Evolutionary conservation across 2,797 vertebrate species (phyloP), one percentile per base, ranked within the genome.

Genomic region (Alcedo atthis): DNA sequence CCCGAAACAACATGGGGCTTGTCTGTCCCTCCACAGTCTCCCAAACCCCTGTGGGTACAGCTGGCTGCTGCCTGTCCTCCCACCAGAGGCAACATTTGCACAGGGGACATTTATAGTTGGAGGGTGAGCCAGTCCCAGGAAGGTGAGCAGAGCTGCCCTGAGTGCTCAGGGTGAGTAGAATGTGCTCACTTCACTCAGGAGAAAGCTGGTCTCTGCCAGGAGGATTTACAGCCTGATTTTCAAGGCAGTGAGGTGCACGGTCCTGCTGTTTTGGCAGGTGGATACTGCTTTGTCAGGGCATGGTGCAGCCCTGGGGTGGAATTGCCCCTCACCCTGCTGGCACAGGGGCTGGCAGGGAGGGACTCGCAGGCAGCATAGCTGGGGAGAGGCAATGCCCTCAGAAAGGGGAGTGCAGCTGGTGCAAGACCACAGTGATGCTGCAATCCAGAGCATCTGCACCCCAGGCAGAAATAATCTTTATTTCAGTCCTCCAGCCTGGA

Each of bases 141-240:
- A 61, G 18, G 70, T 17, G 25, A 63, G 35, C 2, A 0, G 17
- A 58, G 71, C 45, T 49, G 32, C 24, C 37, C 37, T 1, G 0
- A 1, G 2, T 0, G 7, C 62, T 35, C 1, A 0, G 10, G 17
- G 19, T 0, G 0, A 59, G 35, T 18, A 28, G 21, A 8, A 42
- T 16, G 66, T 32, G 28, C 64, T 76, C 4, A 0, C 37, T 62
- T 76, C 2, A 0, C 59, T 28, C 54, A 16, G 42, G 11, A 70
- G 51, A 54, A 54, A 76, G 32, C 37, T 1, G 0, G 21, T 24
- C 37, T 33, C 30, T 0, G 10, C 48, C 2, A 3, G 22, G 48
- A 76, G 61, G 71, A 57, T 62, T 85, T 62, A 53, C 7, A 9
- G 61, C 19, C 55, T 10, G 48, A 20, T 40, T 66, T 58, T 20